These are phyloP conservation scores for Anhinga anhinga DNA, from an alignment of 2,113 vertebrate species.

Conservation along the genomic window DNA sequence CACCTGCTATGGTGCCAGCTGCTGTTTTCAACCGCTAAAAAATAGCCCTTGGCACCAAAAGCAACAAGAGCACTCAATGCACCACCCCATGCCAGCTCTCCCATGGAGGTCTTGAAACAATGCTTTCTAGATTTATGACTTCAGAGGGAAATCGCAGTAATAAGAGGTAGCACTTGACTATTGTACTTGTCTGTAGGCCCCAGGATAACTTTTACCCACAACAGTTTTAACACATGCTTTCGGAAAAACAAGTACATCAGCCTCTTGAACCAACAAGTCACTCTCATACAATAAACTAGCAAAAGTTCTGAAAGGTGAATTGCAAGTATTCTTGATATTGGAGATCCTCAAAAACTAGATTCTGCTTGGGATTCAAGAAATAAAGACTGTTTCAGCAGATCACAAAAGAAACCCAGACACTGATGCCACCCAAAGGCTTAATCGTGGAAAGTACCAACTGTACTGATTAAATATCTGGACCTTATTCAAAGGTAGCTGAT, in stretches of 20 bases:
- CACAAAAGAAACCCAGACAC: neutral
- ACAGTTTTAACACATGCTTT: neutral
- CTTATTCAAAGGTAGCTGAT: neutral
- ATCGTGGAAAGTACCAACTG: neutral
- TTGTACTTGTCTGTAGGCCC: neutral
- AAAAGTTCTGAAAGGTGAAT: rapidly evolving
- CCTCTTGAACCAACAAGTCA: neutral
- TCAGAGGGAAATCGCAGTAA: neutral
- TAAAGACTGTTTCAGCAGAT: neutral
- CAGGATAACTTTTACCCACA: neutral
- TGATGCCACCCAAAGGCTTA: neutral
- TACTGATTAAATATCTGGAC: neutral
- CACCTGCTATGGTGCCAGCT: neutral
- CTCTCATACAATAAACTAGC: neutral
- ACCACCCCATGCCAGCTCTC: neutral
- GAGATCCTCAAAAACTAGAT: neutral
- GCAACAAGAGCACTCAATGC: neutral
- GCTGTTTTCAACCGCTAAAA: neutral
- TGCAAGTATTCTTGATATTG: neutral
- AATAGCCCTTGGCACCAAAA: neutral
- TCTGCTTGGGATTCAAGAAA: neutral
- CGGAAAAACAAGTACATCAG: neutral
- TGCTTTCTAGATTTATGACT: neutral
- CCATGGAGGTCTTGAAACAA: neutral
- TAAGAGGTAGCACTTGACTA: neutral